A percentile compares a stretch with the other conserved stretches of the same genome.
phyloP scores from a whole-genome alignment of 1,140 invertebrate species.

The Prorops nasuta region DNA sequence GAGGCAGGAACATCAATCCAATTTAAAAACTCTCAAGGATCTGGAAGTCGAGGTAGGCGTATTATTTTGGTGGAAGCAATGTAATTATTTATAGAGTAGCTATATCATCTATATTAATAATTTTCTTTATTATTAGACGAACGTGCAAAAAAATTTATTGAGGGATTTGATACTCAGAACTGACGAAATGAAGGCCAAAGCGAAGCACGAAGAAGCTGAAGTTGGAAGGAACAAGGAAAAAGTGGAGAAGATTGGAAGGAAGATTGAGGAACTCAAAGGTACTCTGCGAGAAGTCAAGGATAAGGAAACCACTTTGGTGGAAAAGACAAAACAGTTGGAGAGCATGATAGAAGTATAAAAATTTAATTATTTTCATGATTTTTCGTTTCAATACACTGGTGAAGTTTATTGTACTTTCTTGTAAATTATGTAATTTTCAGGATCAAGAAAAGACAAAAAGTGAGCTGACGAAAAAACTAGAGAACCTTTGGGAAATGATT shows the following conservation, averaged over 20 bases:
- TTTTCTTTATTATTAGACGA: conserved; percentile 20
- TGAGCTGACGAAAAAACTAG: conserved; percentile 28
- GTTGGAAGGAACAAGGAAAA: conserved; percentile 35
- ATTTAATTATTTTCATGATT: neutral
- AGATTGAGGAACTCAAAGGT: conserved; percentile 36
- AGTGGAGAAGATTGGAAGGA: conserved; percentile 28
- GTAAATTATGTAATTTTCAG: conserved; percentile 28
- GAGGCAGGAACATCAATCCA: conserved; percentile 33
- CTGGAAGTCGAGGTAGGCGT: conserved; percentile 21
- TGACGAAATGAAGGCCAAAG: conserved; percentile 27
- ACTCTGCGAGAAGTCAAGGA: conserved; percentile 34
- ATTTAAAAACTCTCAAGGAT: conserved; percentile 22
- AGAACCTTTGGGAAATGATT: conserved; percentile 33
- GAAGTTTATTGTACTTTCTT: conserved; percentile 1
- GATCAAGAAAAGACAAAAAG: conserved; percentile 42
- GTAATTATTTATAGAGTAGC: neutral
- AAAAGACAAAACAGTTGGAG: conserved; percentile 45
- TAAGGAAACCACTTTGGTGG: conserved; percentile 39
- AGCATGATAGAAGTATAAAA: conserved; percentile 47
- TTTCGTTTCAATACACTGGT: neutral
- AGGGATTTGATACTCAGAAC: conserved; percentile 25
- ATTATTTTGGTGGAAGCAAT: conserved; percentile 19
- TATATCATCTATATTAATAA: neutral
- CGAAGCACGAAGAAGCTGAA: conserved; percentile 32
- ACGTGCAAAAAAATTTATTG: conserved; percentile 29